These are phyloP conservation scores for Enteromius thamalakanensis DNA, from an alignment of 2,797 vertebrate genomes.

Conservation along the genomic window DNA sequence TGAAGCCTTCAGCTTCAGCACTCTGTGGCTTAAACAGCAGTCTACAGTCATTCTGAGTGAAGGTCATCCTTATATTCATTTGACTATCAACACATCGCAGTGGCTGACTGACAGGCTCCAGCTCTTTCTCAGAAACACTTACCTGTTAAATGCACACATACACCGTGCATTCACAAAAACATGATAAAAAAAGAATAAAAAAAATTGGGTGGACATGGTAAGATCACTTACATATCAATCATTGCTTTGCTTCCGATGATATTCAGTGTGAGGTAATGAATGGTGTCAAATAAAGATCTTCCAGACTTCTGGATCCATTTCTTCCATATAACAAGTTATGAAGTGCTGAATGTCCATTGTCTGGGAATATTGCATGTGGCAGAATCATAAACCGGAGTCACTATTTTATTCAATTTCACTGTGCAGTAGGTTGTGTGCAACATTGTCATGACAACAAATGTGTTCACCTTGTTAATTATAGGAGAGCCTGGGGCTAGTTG, in stretches of 20 bases:
- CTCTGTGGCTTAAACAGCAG: neutral
- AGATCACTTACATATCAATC: neutral
- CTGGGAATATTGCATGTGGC: neutral
- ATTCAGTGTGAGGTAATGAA: neutral
- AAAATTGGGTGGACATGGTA: neutral
- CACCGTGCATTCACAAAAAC: neutral
- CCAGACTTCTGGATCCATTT: neutral
- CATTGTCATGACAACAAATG: neutral
- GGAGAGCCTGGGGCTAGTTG: neutral
- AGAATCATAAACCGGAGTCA: neutral
- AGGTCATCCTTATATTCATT: conserved; percentile 12
- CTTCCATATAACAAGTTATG: neutral
- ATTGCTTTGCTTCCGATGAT: neutral
- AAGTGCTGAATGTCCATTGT: neutral
- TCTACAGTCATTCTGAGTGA: conserved; percentile 6
- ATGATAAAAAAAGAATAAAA: neutral
- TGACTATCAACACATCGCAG: neutral
- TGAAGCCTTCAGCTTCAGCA: neutral
- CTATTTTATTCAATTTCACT: neutral
- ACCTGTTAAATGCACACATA: neutral
- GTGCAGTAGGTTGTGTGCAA: neutral
- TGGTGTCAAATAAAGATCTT: neutral
- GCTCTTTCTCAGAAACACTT: neutral
- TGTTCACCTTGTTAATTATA: neutral
- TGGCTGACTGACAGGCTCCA: neutral